Percentiles rank a stretch among this genome's conserved stretches.
These are phyloP conservation scores for Odontocerum albicorne DNA, from an alignment of 2,888 invertebrate species.

Conservation along the genomic window DNA sequence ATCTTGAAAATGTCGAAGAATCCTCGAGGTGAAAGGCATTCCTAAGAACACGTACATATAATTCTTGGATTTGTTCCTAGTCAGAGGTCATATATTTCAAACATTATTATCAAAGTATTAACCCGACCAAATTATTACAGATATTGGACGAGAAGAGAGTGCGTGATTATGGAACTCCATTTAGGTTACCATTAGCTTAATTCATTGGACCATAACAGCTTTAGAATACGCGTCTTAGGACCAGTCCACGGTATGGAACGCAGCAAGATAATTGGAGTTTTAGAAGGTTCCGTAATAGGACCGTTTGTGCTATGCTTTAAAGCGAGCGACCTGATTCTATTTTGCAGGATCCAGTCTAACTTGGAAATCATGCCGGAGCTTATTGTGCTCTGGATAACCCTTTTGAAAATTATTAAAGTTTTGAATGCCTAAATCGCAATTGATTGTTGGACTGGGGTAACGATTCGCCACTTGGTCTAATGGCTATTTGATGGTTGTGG, in stretches of 20 bases:
- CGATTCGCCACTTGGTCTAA: not conserved
- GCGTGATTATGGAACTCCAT: conserved; percentile 3
- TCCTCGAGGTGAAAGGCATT: too few species aligned
- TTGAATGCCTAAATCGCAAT: conserved; percentile 1
- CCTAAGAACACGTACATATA: too few species aligned
- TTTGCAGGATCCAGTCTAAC: not conserved
- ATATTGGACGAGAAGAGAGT: not conserved
- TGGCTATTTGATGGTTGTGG: not conserved
- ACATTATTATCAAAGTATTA: too few species aligned
- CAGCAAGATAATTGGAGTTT: not conserved
- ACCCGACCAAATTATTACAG: too few species aligned
- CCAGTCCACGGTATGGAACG: too few species aligned
- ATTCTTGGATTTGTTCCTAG: too few species aligned
- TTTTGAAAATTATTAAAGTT: conserved; percentile 3
- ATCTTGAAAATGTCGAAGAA: too few species aligned
- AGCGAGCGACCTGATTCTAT: not conserved
- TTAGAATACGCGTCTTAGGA: not conserved
- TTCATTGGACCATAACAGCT: conserved; percentile 5
- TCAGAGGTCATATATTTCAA: too few species aligned
- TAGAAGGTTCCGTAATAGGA: not conserved
- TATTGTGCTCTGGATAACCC: conserved; percentile 14
- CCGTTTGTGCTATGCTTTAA: too few species aligned
- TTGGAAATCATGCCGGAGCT: not conserved
- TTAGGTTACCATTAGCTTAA: conserved; percentile 6
- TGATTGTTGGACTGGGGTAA: not conserved